A percentile compares a stretch with the other conserved stretches of the same genome.
These are phyloP conservation scores for Lochmaea capreae DNA, from an alignment of 2,888 invertebrate genomes.

Conservation along the genomic window DNA sequence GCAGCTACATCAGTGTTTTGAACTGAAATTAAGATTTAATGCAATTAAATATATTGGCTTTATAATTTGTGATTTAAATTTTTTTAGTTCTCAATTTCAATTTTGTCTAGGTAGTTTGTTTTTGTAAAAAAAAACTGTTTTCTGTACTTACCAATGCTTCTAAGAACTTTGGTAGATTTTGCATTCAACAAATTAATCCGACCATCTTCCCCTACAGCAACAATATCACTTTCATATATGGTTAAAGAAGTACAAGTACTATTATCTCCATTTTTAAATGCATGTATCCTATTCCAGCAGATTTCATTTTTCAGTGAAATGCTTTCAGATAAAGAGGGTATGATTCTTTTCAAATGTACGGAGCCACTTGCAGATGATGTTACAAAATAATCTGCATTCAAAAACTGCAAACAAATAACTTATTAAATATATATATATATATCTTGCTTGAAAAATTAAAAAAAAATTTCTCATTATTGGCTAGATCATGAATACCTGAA, in stretches of 20 bases:
- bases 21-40: no score
- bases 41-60: no score
- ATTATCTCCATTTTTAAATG: slow-evolving; percentile 67
- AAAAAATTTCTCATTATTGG: slow-evolving; percentile 25
- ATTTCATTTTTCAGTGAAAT: slow-evolving; percentile 71
- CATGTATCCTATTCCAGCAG: slow-evolving; percentile 77
- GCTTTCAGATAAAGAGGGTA: slow-evolving; percentile 69
- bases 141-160: slow-evolving; percentile 66
- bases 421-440: no score
- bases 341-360: slow-evolving; percentile 75
- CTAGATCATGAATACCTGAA: slow-evolving; percentile 68
- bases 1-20: no score
- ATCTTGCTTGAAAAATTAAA: not conserved
- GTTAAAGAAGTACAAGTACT: slow-evolving; percentile 84
- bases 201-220: slow-evolving; percentile 89
- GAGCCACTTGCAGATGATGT: slow-evolving; percentile 77
- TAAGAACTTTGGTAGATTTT: slow-evolving; percentile 66
- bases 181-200: slow-evolving; percentile 70
- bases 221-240: slow-evolving; percentile 81
- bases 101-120: no score
- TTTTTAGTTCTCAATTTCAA: no score
- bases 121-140: not conserved
- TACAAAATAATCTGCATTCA: slow-evolving; percentile 75
- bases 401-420: slow-evolving; percentile 67
- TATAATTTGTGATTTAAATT: no score